phyloP scores from a whole-genome alignment of 2,888 invertebrate genomes.

The Fragum fragum region DNA sequence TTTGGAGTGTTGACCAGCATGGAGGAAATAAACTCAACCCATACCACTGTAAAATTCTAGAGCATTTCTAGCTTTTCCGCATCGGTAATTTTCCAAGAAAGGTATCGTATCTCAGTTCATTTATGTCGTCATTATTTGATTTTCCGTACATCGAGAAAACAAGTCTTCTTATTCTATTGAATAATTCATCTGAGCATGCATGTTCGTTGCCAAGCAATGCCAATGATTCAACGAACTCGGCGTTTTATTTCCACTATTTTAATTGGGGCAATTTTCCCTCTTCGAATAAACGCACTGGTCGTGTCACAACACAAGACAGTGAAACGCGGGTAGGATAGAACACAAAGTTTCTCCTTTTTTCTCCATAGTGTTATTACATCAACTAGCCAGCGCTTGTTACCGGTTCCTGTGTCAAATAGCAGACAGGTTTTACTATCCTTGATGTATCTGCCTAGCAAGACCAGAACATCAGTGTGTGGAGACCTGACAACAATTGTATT shows the following conservation, averaged over 20 bases:
- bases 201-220: neutral
- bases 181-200: neutral
- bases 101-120: constrained; percentile 30
- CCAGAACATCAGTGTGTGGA: constrained; percentile 55
- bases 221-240: constrained; percentile 2
- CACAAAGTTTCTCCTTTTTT: constrained; percentile 37
- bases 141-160: constrained; percentile 32
- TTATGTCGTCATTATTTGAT: constrained; percentile 18
- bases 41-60: constrained; percentile 30
- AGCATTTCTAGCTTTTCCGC: neutral
- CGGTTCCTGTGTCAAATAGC: constrained; percentile 53
- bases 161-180: constrained; percentile 24
- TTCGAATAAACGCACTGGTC: constrained; percentile 51
- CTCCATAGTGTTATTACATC: constrained; percentile 33
- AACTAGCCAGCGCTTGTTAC: constrained; percentile 48
- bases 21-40: constrained; percentile 53
- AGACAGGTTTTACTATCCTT: neutral
- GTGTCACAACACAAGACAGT: constrained; percentile 56
- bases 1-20: constrained; percentile 39
- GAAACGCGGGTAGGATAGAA: constrained; percentile 34
- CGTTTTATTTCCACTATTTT: constrained; percentile 31
- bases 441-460: constrained; percentile 39
- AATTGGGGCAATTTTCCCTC: constrained; percentile 41
- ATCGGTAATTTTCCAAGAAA: constrained; percentile 31
- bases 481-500: constrained; percentile 50